Evolutionary conservation across 2,888 invertebrate species (phyloP).

Genomic region (Mythimna pallens): DNA sequence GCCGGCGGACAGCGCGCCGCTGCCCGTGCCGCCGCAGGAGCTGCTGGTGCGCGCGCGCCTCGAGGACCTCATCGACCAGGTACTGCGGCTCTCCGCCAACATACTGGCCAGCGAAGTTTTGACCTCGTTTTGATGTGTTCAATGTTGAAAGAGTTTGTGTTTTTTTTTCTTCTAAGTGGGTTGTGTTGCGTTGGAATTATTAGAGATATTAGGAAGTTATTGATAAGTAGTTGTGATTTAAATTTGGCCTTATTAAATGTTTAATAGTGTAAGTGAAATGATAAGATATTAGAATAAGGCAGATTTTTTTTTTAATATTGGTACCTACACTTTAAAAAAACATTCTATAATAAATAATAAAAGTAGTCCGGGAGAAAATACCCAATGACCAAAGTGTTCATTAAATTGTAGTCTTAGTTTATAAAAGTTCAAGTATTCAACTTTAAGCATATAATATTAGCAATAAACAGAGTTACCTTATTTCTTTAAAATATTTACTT

Average conservation of each 20-base stretch:
- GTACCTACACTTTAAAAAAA: no score
- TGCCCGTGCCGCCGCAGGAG: slow-evolving; percentile 96
- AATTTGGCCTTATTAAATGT: slow-evolving; percentile 28
- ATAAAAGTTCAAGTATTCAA: not conserved
- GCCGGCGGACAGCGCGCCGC: slow-evolving; percentile 96
- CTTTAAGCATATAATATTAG: not conserved
- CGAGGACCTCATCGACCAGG: slow-evolving; percentile 98
- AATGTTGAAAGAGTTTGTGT: slow-evolving; percentile 2
- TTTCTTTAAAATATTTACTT: not conserved
- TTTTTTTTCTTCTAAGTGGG: not conserved
- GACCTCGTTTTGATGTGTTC: slow-evolving; percentile 70
- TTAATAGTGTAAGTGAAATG: not conserved
- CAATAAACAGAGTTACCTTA: not conserved
- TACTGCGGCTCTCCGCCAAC: slow-evolving; percentile 79
- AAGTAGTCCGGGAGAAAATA: no score
- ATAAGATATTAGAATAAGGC: not conserved
- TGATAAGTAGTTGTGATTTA: not conserved
- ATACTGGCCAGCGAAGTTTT: slow-evolving; percentile 76
- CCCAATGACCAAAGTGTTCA: slow-evolving; percentile 18
- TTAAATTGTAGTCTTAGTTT: slow-evolving; percentile 3
- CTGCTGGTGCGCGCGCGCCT: slow-evolving; percentile 95
- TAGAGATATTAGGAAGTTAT: not conserved
- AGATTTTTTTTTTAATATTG: no score
- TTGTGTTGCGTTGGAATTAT: slow-evolving; percentile 44
- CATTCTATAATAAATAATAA: no score